Evolutionary conservation across 2,888 invertebrate genomes (phyloP), one percentile per base, ranked within the genome.

Genomic region (Patella depressa): DNA sequence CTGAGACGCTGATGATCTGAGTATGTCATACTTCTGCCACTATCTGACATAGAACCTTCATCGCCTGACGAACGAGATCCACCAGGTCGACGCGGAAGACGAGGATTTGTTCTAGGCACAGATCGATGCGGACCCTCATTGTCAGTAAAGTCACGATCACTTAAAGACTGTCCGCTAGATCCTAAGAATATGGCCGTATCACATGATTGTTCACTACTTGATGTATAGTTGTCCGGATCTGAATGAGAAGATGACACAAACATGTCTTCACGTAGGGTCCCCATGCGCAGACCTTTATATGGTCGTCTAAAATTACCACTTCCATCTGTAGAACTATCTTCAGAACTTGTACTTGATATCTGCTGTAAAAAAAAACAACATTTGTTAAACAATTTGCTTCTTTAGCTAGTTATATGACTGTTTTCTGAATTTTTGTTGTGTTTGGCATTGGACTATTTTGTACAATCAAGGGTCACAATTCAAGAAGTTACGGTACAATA

Each of bases 161-260:
- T 91, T 24, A 91, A 85, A 14, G 89, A 85, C 75, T 90, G 89
- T 70, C 91, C 89, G 77, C 88, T 88, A 75, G 86, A 86, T 19
- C 92, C 93, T 53, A 92, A 84, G 91, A 98, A 99, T 90, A 99
- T 99, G 80, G 99, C 99, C 0, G 99, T 99, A 92, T 99, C 98
- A 80, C 98, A 98, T 34, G 98, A 98, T 88, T 98, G 94, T 91
- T 99, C 98, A 90, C 98, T 98, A 89, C 98, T 98, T 9, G 98
- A 98, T n/a, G 65, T 65, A 65, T 65, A 65, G 19, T 65, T 65
- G 93, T 92, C 91, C 0, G 90, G 90, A 81, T 91, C 91, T 7
- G 91, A 91, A 69, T 86, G 86, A 14, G 89, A 88, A 45, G 84
- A 87, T 55, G 85, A 80, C 69, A 84, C 84, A 70, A 84, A 76